Evolutionary conservation across 1,140 invertebrate genomes (phyloP).

Genomic region (Ditylenchus dipsaci): DNA sequence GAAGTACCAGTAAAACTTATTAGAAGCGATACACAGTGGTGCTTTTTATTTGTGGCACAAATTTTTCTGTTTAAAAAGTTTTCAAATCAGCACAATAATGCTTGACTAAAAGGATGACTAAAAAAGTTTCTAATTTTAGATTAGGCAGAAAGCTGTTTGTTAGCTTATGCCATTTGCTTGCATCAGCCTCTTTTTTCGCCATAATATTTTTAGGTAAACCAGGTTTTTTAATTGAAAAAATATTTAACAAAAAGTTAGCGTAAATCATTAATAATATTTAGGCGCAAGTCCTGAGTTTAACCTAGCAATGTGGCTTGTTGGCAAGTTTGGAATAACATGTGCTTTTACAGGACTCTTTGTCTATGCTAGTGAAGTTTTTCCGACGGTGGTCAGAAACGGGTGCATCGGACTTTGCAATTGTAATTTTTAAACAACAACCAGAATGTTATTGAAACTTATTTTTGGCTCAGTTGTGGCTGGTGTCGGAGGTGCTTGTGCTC

Average conservation of each 20-base stretch:
- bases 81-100: no score
- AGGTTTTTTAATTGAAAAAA: no score
- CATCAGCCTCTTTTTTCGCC: slow-evolving; percentile 21
- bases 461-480: background rate
- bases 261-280: slow-evolving; percentile 8
- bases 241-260: no score
- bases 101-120: no score
- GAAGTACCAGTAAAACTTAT: no score
- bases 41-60: no score
- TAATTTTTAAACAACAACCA: background rate
- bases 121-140: no score
- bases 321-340: slow-evolving; percentile 40
- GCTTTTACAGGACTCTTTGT: slow-evolving; percentile 36
- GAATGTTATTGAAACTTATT: background rate
- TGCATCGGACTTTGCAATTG: slow-evolving; percentile 42
- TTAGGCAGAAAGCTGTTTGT: slow-evolving; percentile 33
- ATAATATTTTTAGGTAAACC: slow-evolving; percentile 15
- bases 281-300: no score
- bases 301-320: slow-evolving; percentile 30
- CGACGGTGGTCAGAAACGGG: slow-evolving; percentile 31
- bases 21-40: no score
- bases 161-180: slow-evolving; percentile 27
- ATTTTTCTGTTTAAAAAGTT: no score
- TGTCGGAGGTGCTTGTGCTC: background rate
- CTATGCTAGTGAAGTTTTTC: slow-evolving; percentile 40